A percentile compares a stretch with the other conserved stretches of the same genome.
Conservation (phyloP, 1,140 invertebrate species). For the Heterodera carotae region DNA sequence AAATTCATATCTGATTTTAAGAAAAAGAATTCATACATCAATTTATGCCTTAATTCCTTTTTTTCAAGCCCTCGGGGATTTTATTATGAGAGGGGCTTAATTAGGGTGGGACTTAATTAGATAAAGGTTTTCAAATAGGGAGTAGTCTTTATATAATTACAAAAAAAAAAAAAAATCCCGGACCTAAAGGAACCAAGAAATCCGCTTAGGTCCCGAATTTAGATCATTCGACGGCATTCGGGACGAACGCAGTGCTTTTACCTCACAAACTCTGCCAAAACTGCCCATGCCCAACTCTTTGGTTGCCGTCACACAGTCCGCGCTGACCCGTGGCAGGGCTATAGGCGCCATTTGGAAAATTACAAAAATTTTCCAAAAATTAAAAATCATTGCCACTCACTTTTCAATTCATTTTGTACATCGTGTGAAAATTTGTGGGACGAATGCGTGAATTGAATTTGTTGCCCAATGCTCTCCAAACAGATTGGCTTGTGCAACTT, state of each 20-base stretch:
- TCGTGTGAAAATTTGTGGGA: conserved; percentile 42
- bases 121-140: too few species aligned
- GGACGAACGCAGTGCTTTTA: conserved; percentile 62
- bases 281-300: conserved; percentile 85
- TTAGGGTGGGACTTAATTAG: too few species aligned
- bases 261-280: conserved; percentile 95
- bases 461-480: conserved; percentile 44
- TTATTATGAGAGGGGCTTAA: too few species aligned
- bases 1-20: too few species aligned
- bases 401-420: conserved; percentile 56
- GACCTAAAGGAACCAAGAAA: too few species aligned
- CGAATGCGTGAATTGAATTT: conserved; percentile 42
- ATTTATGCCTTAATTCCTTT: too few species aligned
- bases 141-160: too few species aligned
- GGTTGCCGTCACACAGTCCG: conserved; percentile 31
- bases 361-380: not conserved
- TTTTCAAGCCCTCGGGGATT: too few species aligned
- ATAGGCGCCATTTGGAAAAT: conserved; percentile 23
- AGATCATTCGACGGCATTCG: conserved; percentile 63
- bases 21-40: too few species aligned
- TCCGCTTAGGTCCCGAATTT: too few species aligned
- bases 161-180: too few species aligned
- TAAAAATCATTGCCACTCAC: conserved; percentile 36
- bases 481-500: conserved; percentile 50
- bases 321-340: conserved; percentile 49